Percentiles rank a stretch among this genome's conserved stretches.
These are phyloP conservation scores for Agapornis canus DNA, from an alignment of 2,797 vertebrate species.

Conservation along the genomic window DNA sequence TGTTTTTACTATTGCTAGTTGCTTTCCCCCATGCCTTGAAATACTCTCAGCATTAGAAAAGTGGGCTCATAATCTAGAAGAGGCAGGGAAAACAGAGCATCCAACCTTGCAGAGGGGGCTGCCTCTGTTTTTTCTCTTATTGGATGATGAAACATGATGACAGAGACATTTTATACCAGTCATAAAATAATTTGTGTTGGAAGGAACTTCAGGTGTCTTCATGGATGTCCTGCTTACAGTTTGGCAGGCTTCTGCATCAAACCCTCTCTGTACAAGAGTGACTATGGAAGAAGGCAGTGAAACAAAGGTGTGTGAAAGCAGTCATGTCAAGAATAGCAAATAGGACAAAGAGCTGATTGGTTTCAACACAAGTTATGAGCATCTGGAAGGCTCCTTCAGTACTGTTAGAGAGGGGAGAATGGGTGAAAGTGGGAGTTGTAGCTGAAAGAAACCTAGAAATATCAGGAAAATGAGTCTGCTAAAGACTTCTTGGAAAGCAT, in stretches of 20 bases:
- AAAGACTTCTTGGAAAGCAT: neutral
- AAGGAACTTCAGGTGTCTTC: neutral
- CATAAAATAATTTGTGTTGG: neutral
- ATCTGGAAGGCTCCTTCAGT: neutral
- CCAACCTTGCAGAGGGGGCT: neutral
- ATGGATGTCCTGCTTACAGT: neutral
- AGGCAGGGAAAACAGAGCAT: neutral
- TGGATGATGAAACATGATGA: neutral
- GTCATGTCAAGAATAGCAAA: neutral
- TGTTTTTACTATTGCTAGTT: rapidly evolving
- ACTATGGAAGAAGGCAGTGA: rapidly evolving
- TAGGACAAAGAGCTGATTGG: neutral
- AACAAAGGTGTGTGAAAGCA: neutral
- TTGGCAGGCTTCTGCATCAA: neutral
- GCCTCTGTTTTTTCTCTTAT: neutral
- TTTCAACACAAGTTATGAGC: neutral
- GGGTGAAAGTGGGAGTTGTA: neutral
- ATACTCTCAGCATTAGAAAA: neutral
- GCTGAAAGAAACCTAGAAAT: neutral
- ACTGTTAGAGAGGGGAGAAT: neutral
- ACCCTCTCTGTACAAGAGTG: neutral
- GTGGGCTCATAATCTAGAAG: neutral
- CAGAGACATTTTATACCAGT: neutral
- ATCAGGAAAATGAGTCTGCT: neutral
- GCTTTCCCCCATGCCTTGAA: neutral